Base-by-base conservation (phyloP, 2,888 invertebrate genomes). In the Andrena chrysosceles region DNA sequence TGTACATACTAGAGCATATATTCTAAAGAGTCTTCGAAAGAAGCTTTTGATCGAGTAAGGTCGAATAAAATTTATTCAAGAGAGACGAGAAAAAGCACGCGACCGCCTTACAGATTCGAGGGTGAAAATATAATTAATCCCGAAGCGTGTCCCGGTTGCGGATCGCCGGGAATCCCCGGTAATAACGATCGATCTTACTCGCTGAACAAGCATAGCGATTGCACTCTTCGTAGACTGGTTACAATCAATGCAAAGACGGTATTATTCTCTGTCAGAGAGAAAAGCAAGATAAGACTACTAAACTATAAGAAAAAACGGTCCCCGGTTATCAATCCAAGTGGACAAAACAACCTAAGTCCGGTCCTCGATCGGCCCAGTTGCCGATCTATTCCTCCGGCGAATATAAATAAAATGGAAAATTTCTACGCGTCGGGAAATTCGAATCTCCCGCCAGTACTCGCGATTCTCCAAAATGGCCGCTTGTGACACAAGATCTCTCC, bases 391-490 rank as follows among this genome's bases (percentile, higher is more conserved):
- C 52, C 68, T 63, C 69, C 63, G 7, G 56, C 67, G 74, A 68
- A 80, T 56, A 62, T 49, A 82, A 75, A 8, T 62, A 77, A 63
- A 73, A 62, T 35, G n/a, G 62, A 76, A 70, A 33, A 64, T 42
- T 29, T 64, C 52, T 35, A 60, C 13, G 20, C 33, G 20, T 60
- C n/a, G 77, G 76, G 52, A 69, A 87, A 87, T 90, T 90, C 82
- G 80, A 90, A 91, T 89, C 85, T 89, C 88, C 88, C 90, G 90
- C 90, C 60, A 31, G 81, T 71, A 71, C 83, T 85, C 84, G 70
- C 77, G 73, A 91, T 92, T 93, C 92, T 91, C 92, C 92, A 93
- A 93, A 92, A 93, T 93, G 93, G 92, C 91, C 89, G 89, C 59
- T 13, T 54, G 48, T 84, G 73, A 62, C 35, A 64, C 68, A 33